Evolutionary conservation across 1,140 invertebrate genomes (phyloP).

Genomic region (Penaeus japonicus): DNA sequence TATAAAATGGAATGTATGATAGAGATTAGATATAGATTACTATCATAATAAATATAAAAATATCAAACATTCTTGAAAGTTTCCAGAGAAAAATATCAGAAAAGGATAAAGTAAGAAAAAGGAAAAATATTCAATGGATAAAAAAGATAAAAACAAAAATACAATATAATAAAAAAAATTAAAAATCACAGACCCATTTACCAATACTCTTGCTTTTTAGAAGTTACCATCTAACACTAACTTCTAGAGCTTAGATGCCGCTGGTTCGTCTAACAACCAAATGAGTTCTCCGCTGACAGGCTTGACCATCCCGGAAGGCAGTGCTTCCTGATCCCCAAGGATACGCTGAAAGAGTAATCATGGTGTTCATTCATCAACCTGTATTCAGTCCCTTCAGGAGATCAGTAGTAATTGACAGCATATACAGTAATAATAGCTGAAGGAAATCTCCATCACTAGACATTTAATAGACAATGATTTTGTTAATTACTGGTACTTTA

Average conservation of each 20-base stretch:
- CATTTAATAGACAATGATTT: too few species aligned
- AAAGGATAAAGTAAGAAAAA: background rate
- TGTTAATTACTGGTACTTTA: too few species aligned
- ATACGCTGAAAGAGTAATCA: constrained; percentile 71
- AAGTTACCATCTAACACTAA: background rate
- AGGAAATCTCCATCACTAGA: too few species aligned
- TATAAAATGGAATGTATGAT: too few species aligned
- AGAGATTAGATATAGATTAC: too few species aligned
- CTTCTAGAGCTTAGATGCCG: constrained; percentile 66
- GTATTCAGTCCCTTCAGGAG: background rate
- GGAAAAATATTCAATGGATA: background rate
- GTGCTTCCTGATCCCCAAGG: constrained; percentile 73
- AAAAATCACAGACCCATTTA: background rate
- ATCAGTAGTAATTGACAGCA: too few species aligned
- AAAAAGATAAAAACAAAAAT: background rate
- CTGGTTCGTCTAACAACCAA: constrained; percentile 82
- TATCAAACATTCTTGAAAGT: too few species aligned
- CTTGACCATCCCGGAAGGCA: constrained; percentile 77
- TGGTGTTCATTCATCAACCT: constrained; percentile 9
- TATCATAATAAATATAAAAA: too few species aligned
- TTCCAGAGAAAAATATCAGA: too few species aligned
- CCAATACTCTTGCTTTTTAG: background rate
- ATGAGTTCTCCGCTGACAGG: constrained; percentile 75
- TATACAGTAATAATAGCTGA: too few species aligned
- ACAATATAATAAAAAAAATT: background rate